Evolutionary conservation across 2,113 vertebrate genomes (phyloP).

Genomic region (Apistogramma diplotaenia): DNA sequence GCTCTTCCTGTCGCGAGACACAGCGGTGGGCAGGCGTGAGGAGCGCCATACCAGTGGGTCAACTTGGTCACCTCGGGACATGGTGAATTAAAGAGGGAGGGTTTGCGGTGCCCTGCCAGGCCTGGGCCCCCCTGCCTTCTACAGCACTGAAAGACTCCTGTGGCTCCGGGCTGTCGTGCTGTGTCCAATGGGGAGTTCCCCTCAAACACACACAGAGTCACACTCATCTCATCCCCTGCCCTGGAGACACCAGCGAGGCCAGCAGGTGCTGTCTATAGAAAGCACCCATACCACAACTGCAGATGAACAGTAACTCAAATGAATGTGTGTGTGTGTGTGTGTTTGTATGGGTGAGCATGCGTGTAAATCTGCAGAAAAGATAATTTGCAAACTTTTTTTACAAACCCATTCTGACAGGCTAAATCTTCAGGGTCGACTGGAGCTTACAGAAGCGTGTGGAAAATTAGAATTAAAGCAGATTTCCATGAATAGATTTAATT

Average conservation of each 20-base stretch:
- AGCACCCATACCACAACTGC: constrained; percentile 47
- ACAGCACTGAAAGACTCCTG: constrained; percentile 42
- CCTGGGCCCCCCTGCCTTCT: constrained; percentile 40
- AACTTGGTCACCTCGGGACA: constrained; percentile 65
- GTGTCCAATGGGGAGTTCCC: constrained; percentile 52
- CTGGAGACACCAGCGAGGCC: constrained; percentile 36
- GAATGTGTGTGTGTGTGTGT: neutral
- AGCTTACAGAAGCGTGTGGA: constrained; percentile 1
- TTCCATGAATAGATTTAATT: constrained; percentile 33
- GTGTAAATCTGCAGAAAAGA: neutral
- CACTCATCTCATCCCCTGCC: constrained; percentile 31
- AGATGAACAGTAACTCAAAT: constrained; percentile 21
- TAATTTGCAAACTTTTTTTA: constrained; percentile 28
- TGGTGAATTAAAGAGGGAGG: constrained; percentile 60
- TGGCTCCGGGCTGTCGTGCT: constrained; percentile 53
- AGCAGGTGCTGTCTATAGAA: constrained; percentile 76
- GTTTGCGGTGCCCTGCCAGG: constrained; percentile 38
- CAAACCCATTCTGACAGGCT: constrained; percentile 19
- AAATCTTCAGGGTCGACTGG: constrained; percentile 16
- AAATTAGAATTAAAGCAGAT: constrained; percentile 31
- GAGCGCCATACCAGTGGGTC: constrained; percentile 62
- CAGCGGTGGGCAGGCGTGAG: constrained; percentile 66
- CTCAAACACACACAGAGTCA: constrained; percentile 6
- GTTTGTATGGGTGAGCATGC: neutral
- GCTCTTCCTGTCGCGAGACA: constrained; percentile 70